Evolutionary conservation across 2,888 invertebrate species (phyloP), one percentile per base, ranked within the genome.

Genomic region (Nomada ruficornis): DNA sequence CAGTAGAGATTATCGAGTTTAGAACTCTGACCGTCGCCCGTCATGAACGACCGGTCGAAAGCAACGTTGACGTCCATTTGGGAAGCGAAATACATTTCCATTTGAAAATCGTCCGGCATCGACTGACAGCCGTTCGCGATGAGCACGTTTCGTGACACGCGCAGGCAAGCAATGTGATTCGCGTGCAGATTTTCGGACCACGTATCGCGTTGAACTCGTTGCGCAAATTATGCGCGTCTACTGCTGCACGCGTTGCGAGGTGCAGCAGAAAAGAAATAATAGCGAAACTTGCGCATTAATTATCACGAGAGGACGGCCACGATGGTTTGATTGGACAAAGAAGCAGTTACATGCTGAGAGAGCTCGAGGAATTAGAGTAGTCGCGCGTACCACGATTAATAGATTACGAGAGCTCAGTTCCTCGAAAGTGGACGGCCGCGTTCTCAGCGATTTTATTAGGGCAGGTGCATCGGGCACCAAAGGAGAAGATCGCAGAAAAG

Each of bases 41-140:
- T 83, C 85, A 77, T 71, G 15, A 71, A 72, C 76, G 82, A 63
- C 60, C 36, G 83, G 29, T 62, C 60, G 81, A 72, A 83, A 75
- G 71, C 76, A 80, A 78, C 54, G 83, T 69, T 74, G 86, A 80
- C 78, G 84, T 77, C 52, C 72, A 71, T 73, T 84, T 73, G 68
- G 76, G 42, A 55, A 23, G 57, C 71, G 83, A 85, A 83, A 86
- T 73, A 79, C 83, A 86, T 86, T 86, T 86, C 83, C 86, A 86
- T 85, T 85, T 75, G 86, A 82, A 85, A 86, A 86, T 85, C 76
- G 72, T 64, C 64, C 44, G 71, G 64, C 76, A 59, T 62, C 72
- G 76, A 73, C 78, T 71, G 85, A 78, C 85, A 80, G 64, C 72
- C 71, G 80, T 77, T 72, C 67, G 72, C 75, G 84, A 84, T 77